These are phyloP conservation scores for Tympanuchus pallidicinctus DNA, from an alignment of 2,113 vertebrate species.

Conservation along the genomic window DNA sequence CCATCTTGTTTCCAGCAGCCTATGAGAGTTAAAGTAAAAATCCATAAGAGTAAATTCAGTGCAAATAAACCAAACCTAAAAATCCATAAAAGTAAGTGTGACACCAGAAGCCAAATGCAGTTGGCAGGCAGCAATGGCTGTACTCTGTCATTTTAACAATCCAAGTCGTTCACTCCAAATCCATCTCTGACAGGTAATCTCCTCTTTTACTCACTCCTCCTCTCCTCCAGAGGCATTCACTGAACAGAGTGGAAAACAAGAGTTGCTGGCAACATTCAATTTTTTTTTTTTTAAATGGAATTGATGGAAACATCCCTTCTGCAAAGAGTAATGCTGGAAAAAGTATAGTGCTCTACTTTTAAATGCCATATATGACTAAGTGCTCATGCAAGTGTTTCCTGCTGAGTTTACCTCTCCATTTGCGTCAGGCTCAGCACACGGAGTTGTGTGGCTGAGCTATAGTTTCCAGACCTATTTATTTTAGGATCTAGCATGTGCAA, in stretches of 20 bases:
- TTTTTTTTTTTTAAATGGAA: too few species aligned
- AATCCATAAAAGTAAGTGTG: not conserved
- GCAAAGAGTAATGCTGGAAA: too few species aligned
- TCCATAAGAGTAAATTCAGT: not conserved
- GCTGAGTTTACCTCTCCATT: not conserved
- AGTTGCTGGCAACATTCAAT: not conserved
- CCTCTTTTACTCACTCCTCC: not conserved
- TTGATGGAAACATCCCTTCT: not conserved
- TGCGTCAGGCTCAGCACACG: not conserved
- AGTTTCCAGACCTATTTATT: not conserved
- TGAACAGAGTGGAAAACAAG: not conserved
- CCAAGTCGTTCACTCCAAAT: not conserved
- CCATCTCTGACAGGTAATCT: not conserved
- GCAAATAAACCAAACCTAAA: not conserved
- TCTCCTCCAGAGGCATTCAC: not conserved
- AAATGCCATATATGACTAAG: not conserved
- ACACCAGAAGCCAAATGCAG: not conserved
- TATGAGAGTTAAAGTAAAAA: not conserved
- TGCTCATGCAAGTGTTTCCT: not conserved
- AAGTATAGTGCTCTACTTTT: not conserved
- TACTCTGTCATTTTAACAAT: not conserved
- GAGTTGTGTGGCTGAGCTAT: not conserved
- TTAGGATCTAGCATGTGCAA: not conserved
- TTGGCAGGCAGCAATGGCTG: not conserved
- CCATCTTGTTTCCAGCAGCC: not conserved